Evolutionary conservation across 2,888 invertebrate species (phyloP).

Genomic region (Leptopilina drosophilae): DNA sequence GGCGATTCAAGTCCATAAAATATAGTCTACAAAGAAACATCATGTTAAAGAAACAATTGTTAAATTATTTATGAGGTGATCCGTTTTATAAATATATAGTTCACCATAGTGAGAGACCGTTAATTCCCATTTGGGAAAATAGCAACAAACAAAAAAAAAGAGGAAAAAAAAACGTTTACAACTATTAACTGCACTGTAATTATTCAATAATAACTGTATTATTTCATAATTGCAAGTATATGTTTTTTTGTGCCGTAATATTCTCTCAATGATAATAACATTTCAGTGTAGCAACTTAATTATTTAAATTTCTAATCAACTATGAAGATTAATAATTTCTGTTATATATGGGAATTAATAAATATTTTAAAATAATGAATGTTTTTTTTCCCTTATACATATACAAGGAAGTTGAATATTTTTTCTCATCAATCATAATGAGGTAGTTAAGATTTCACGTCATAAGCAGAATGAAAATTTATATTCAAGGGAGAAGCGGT

Average conservation of each 20-base stretch:
- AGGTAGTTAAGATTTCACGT: constrained; percentile 7
- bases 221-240: neutral
- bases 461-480: neutral
- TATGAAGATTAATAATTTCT: neutral
- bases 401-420: neutral
- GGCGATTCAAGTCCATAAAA: neutral
- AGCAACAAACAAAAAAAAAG: too few species aligned
- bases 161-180: neutral
- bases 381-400: neutral
- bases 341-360: neutral
- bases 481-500: too few species aligned
- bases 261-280: neutral
- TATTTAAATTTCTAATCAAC: neutral
- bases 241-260: neutral
- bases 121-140: neutral
- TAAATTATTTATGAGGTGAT: neutral
- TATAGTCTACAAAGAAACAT: too few species aligned
- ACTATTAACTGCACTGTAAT: neutral
- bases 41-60: neutral
- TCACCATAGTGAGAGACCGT: neutral
- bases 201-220: constrained; percentile 12
- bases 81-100: neutral
- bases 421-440: constrained; percentile 12
- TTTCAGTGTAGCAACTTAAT: neutral
- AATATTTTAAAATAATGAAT: constrained; percentile 8